phyloP scores from a whole-genome alignment of 2,888 invertebrate species.

The Drosophila crucigera region DNA sequence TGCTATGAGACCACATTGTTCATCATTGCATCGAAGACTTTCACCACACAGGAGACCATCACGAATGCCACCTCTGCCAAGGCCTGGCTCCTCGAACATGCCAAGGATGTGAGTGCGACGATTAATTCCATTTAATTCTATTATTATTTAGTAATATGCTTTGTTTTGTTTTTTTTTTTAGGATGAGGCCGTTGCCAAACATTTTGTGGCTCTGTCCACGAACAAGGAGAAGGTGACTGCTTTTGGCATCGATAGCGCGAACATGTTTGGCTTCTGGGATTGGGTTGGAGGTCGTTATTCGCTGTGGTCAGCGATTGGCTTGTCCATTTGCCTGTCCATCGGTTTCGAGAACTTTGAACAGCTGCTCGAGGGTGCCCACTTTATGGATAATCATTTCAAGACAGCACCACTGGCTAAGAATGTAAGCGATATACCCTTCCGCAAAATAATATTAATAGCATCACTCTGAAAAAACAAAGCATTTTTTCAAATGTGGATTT shows the following conservation, averaged over 20 bases:
- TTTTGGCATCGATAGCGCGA: conserved; percentile 98
- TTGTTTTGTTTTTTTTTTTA: conserved; percentile 79
- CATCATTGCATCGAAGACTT: conserved; percentile 99
- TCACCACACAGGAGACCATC: conserved; percentile 99
- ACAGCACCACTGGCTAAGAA: conserved; percentile 95
- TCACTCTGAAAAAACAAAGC: neutral
- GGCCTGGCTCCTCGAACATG: conserved; percentile 94
- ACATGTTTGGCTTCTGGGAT: conserved; percentile 99
- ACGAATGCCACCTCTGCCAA: conserved; percentile 99
- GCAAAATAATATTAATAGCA: neutral
- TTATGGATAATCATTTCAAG: conserved; percentile 97
- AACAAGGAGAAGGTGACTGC: conserved; percentile 97
- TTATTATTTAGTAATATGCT: neutral
- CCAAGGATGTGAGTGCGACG: conserved; percentile 91
- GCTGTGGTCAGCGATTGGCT: conserved; percentile 99
- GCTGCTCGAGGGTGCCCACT: conserved; percentile 95
- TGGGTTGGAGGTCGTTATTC: conserved; percentile 99
- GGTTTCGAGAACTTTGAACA: conserved; percentile 98
- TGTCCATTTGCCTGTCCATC: conserved; percentile 96
- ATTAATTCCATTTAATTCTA: neutral
- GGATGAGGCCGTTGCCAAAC: conserved; percentile 95
- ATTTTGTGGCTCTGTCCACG: conserved; percentile 99
- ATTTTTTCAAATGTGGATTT: neutral
- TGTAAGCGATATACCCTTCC: conserved; percentile 86
- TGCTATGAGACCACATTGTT: conserved; percentile 97